Percentiles rank a stretch among this genome's conserved stretches.
Conservation (phyloP, 2,888 invertebrate species). For the Rhamnusium bicolor region DNA sequence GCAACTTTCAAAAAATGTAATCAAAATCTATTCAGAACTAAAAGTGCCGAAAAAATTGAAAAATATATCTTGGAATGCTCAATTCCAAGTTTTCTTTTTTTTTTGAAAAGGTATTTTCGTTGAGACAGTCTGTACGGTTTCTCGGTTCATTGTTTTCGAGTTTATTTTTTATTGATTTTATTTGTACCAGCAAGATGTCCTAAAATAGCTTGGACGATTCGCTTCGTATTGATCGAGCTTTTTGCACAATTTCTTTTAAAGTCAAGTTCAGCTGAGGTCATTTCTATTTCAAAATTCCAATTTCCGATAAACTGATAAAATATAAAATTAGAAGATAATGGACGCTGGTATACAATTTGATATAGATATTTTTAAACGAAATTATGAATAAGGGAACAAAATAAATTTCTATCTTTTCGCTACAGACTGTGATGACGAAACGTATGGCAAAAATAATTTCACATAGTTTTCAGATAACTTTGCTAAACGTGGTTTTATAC, state of each 20-base stretch:
- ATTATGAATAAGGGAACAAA: neutral
- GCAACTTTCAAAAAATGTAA: too few relatives aligned
- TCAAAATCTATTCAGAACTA: too few relatives aligned
- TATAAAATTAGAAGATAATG: neutral
- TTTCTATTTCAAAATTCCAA: neutral
- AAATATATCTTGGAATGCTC: too few relatives aligned
- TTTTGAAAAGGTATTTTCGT: neutral
- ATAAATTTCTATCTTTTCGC: neutral
- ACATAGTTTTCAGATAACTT: too few relatives aligned
- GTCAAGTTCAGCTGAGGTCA: neutral
- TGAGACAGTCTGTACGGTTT: neutral
- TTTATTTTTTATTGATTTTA: slow-evolving; percentile 4
- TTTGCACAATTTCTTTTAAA: neutral
- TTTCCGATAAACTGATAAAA: too few relatives aligned
- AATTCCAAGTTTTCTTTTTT: neutral
- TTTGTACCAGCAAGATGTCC: neutral
- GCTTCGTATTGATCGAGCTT: slow-evolving; percentile 1
- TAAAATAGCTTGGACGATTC: slow-evolving; percentile 3
- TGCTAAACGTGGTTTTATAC: too few relatives aligned
- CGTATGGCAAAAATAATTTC: too few relatives aligned
- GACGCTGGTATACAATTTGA: neutral
- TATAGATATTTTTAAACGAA: neutral
- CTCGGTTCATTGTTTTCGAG: neutral
- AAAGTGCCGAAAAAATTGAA: too few relatives aligned
- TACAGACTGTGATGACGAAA: too few relatives aligned